Conservation (phyloP, 2,888 invertebrate genomes). For the Ametastegia equiseti region DNA sequence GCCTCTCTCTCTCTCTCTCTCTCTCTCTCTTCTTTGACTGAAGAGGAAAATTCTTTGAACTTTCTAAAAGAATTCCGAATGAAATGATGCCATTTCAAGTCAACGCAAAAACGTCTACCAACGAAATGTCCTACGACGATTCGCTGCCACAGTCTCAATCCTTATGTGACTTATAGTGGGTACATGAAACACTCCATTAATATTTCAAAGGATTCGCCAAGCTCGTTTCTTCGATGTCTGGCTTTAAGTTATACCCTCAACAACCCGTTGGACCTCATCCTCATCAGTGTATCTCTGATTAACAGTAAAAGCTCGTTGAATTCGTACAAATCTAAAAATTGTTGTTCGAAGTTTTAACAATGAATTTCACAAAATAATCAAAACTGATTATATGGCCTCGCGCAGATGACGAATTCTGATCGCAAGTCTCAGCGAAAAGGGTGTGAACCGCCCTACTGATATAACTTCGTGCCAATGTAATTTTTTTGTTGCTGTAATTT, state of each 20-base stretch:
- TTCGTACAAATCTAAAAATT: too few relatives aligned
- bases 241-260: neutral
- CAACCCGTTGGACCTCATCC: neutral
- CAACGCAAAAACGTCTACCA: neutral
- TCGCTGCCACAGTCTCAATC: neutral
- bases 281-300: neutral
- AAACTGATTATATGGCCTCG: neutral
- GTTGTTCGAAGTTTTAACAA: neutral
- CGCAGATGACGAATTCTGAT: neutral
- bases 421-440: neutral
- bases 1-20: too few relatives aligned
- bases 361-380: neutral
- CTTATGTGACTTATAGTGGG: neutral
- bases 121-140: neutral
- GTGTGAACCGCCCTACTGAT: conserved; percentile 6
- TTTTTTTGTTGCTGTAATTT: conserved; percentile 10
- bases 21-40: too few relatives aligned
- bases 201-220: conserved; percentile 18
- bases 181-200: neutral
- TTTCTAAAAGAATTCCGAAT: neutral
- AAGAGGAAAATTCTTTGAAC: conserved; percentile 21
- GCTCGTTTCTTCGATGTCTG: neutral
- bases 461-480: neutral
- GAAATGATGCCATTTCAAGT: conserved; percentile 9
- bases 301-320: neutral